Base-by-base conservation (phyloP, 2,888 invertebrate genomes). In the Elmis aenea region DNA sequence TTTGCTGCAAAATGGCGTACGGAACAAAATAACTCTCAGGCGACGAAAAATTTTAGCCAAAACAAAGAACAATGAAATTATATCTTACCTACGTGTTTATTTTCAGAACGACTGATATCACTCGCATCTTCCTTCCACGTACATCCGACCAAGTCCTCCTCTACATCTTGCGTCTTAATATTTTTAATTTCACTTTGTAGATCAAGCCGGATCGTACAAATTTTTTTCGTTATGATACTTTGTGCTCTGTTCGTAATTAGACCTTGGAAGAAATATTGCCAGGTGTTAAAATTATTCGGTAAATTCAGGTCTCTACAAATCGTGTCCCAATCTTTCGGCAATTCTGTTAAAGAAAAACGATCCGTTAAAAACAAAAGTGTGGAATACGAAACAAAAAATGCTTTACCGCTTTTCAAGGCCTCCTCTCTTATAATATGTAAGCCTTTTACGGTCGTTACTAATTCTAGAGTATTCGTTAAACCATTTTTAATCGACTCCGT, bases 231-330 rank as follows among this genome's bases (percentile, higher is more conserved):
- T 38, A 84, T 75, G 30, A 85, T 75, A 2, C 72, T 70, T 52
- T 78, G 75, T 6, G 81, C 81, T 22, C 87, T 71, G 20, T 74
- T 66, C n/a, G 85, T 84, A 16, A 88, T 68, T 4, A 85, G 62
- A 1, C 82, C 81, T 59, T 85, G 82, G 66, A 84, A 87, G 57
- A 80, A 82, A 45, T 76, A 72, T 22, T 76, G 74, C 80, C 86
- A 88, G 4, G 86, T 80, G 47, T 83, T 79, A 11, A 77, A 62
- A 20, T 66, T 64, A 3, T 64, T 62, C 2, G 72, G 68, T n/a
- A 85, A 67, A 36, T 73, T 70, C 0, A 83, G 67, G 2, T 77
- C 72, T 8, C 69, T 62, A 59, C 82, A 83, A 23, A 85, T 74
- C 5, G 65, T 58, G 2, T 69, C 66, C 81, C 85, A 86, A 53